Conservation (phyloP, 2,113 vertebrate genomes). For the Equus quagga region DNA sequence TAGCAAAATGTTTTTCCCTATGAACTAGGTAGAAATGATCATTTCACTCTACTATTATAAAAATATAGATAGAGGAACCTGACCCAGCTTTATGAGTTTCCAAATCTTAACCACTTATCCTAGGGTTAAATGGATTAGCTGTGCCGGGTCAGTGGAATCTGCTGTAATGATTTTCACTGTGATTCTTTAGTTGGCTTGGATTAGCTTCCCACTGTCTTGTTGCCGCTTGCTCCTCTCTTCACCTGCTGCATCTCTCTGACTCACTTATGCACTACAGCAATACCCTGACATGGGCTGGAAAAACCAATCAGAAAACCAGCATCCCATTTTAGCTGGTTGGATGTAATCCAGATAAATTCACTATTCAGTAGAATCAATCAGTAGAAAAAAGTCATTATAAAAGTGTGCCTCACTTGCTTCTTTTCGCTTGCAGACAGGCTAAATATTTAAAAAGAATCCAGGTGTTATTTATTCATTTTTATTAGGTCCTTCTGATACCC, state of each 20-base stretch:
- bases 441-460: constrained; percentile 77
- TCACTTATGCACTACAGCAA: background rate
- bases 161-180: background rate
- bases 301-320: constrained; percentile 32
- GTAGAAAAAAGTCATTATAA: constrained; percentile 59
- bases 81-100: background rate
- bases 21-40: background rate
- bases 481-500: constrained; percentile 73
- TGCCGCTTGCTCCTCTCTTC: background rate
- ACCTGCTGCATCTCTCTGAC: background rate
- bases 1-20: constrained; percentile 20
- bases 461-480: constrained; percentile 76
- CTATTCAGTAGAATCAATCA: constrained; percentile 61
- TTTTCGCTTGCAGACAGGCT: constrained; percentile 67
- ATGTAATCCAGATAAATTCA: constrained; percentile 44
- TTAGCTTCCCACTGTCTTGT: background rate
- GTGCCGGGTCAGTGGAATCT: background rate
- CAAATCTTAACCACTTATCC: background rate
- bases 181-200: background rate
- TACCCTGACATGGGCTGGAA: background rate
- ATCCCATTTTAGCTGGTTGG: constrained; percentile 14
- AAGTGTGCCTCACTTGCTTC: constrained; percentile 58
- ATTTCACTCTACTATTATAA: constrained; percentile 17
- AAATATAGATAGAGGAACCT: background rate
- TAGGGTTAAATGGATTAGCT: background rate